These are phyloP conservation scores for Papilio aristodemus DNA, from an alignment of 1,140 invertebrate species.

Conservation along the genomic window DNA sequence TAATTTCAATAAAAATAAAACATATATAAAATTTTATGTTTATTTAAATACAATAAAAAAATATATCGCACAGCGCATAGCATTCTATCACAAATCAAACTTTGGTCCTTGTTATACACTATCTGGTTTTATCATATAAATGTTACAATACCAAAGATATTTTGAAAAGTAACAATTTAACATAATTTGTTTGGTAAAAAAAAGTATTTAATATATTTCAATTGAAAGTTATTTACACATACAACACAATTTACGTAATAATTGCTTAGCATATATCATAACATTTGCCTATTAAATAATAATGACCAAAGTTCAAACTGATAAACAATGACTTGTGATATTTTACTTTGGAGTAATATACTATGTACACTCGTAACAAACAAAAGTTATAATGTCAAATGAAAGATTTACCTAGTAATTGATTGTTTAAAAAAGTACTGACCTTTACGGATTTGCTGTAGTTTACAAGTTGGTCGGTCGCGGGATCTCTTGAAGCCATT, in stretches of 20 bases:
- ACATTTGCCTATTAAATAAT: slow-evolving; percentile 33
- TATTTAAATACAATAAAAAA: no score
- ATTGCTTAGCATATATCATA: background rate
- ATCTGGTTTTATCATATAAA: background rate
- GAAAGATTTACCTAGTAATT: no score
- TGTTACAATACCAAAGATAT: background rate
- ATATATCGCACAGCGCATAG: slow-evolving; percentile 10
- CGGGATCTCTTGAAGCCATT: slow-evolving; percentile 83
- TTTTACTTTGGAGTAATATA: slow-evolving; percentile 5
- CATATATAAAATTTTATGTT: no score
- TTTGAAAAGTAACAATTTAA: background rate
- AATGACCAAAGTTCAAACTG: slow-evolving; percentile 37
- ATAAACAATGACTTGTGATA: slow-evolving; percentile 22
- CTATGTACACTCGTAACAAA: background rate
- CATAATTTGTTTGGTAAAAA: background rate
- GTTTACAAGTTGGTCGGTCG: slow-evolving; percentile 85
- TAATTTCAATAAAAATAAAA: background rate
- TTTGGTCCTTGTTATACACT: background rate
- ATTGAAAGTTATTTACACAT: background rate
- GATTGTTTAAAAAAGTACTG: no score
- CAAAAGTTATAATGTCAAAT: no score
- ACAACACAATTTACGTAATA: background rate
- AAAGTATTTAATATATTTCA: background rate
- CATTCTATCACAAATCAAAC: background rate
- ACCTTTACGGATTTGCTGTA: slow-evolving; percentile 85